Conservation (phyloP, 2,797 vertebrate species). For the Halcyon badia region DNA sequence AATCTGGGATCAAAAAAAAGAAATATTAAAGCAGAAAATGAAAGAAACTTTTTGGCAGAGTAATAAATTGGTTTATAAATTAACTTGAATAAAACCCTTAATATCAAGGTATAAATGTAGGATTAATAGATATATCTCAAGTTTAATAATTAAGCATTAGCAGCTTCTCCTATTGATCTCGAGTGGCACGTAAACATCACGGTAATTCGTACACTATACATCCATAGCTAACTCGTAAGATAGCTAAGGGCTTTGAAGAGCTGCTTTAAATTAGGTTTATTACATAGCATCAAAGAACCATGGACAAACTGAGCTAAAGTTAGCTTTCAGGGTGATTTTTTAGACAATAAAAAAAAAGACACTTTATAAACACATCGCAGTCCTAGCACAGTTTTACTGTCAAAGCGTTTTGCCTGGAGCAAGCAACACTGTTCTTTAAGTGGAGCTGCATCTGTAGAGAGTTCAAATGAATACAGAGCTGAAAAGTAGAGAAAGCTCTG, state of each 20-base stretch:
- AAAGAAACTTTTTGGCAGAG: background rate
- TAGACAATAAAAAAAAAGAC: slow-evolving; percentile 27
- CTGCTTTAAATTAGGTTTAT: background rate
- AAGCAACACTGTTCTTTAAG: slow-evolving; percentile 1
- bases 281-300: background rate
- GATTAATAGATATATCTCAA: background rate
- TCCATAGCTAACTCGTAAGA: background rate
- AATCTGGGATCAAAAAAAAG: background rate
- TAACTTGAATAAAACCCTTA: background rate
- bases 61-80: background rate
- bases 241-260: background rate
- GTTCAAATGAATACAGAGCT: slow-evolving; percentile 35
- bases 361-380: slow-evolving; percentile 40
- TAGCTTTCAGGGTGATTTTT: slow-evolving; percentile 20
- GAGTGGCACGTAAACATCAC: background rate
- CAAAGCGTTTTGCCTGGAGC: slow-evolving; percentile 49
- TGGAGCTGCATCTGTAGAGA: background rate
- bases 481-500: slow-evolving; percentile 35
- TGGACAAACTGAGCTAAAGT: background rate
- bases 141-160: slow-evolving; percentile 8
- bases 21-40: background rate
- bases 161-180: background rate
- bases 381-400: slow-evolving; percentile 1
- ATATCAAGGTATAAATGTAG: background rate
- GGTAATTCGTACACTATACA: background rate